These are phyloP conservation scores for Pseudomyrmex cubaensis DNA, from an alignment of 1,140 invertebrate genomes.

Conservation along the genomic window DNA sequence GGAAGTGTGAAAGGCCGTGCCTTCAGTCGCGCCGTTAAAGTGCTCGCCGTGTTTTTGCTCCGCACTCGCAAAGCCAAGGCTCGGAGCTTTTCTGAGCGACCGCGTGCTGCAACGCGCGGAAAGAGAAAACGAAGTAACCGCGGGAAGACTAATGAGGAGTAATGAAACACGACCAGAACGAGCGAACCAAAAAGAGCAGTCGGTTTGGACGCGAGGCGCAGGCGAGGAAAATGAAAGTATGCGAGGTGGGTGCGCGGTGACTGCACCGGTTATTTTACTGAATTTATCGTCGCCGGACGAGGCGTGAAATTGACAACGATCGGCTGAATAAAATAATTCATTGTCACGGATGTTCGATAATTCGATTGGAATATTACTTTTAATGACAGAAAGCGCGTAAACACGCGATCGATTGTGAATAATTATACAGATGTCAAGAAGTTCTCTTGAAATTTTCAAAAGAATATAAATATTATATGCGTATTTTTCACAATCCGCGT, in stretches of 20 bases:
- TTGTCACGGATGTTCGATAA: neutral
- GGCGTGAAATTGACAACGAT: constrained; percentile 8
- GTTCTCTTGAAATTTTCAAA: too few species aligned
- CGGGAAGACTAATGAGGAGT: constrained; percentile 62
- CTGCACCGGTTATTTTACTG: constrained; percentile 20
- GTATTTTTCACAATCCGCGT: too few species aligned
- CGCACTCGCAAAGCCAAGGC: constrained; percentile 15
- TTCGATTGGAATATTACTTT: neutral
- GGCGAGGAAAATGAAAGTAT: constrained; percentile 33
- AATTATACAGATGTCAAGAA: neutral
- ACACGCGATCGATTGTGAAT: neutral
- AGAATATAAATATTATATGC: too few species aligned
- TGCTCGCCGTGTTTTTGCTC: constrained; percentile 48
- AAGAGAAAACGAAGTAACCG: constrained; percentile 10
- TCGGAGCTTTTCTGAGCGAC: constrained; percentile 32
- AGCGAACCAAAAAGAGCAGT: constrained; percentile 29
- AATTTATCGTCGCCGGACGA: neutral
- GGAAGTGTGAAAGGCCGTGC: constrained; percentile 51
- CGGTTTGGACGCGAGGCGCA: neutral
- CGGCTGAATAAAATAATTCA: neutral
- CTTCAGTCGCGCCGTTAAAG: constrained; percentile 47
- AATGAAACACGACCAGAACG: constrained; percentile 44
- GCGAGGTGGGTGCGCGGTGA: neutral
- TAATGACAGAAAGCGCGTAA: neutral
- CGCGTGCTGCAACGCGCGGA: constrained; percentile 15